These are phyloP conservation scores for Synergus laeviventris DNA, from an alignment of 2,888 invertebrate genomes.

Conservation along the genomic window DNA sequence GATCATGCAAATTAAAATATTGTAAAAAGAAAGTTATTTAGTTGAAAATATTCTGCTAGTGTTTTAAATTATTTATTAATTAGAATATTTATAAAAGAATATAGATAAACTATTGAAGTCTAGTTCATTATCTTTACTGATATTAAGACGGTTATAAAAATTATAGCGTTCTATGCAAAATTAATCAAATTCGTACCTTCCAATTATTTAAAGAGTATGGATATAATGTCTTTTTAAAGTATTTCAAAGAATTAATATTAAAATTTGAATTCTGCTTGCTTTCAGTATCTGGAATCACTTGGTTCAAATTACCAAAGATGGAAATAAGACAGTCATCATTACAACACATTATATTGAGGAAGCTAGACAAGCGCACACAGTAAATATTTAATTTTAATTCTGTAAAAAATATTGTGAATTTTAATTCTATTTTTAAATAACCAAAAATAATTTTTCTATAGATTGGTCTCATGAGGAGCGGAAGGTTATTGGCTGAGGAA, in stretches of 20 bases:
- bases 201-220: neutral
- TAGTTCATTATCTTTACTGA: too few species aligned
- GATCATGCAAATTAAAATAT: neutral
- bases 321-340: conserved; percentile 94
- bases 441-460: conserved; percentile 70
- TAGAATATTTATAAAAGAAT: too few species aligned
- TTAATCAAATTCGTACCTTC: too few species aligned
- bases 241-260: neutral
- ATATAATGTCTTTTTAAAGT: too few species aligned
- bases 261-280: conserved; percentile 38
- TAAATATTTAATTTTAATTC: conserved; percentile 73
- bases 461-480: conserved; percentile 97
- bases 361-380: conserved; percentile 92
- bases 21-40: neutral
- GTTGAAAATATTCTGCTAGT: too few species aligned
- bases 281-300: conserved; percentile 94
- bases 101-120: neutral
- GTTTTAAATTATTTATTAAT: too few species aligned
- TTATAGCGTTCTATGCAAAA: too few species aligned
- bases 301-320: conserved; percentile 91
- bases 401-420: neutral
- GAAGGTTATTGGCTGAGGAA: conserved; percentile 92
- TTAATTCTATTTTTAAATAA: conserved; percentile 13
- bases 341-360: conserved; percentile 98
- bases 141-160: too few species aligned